Percentiles rank a stretch among this genome's conserved stretches.
phyloP scores from a whole-genome alignment of 2,113 vertebrate species.

The Heteronetta atricapilla region DNA sequence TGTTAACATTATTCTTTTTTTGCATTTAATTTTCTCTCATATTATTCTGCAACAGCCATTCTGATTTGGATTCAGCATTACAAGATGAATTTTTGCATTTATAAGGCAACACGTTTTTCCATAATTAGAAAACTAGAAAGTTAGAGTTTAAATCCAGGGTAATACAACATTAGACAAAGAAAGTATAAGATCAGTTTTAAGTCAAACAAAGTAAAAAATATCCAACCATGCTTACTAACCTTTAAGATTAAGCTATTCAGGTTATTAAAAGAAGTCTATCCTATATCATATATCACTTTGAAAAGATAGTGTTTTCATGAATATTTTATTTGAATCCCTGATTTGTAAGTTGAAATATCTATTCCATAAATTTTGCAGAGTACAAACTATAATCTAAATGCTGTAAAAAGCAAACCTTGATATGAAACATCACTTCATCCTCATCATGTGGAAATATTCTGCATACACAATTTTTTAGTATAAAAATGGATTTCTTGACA shows the following conservation, averaged over 20 bases:
- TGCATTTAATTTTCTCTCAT: background rate
- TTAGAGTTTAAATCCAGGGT: background rate
- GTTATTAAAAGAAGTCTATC: background rate
- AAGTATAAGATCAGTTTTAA: background rate
- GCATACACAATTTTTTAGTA: background rate
- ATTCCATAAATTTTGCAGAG: background rate
- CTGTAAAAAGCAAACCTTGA: background rate
- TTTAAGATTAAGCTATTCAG: background rate
- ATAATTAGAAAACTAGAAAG: background rate
- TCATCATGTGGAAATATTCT: constrained; percentile 44
- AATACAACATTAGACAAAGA: background rate
- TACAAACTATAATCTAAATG: background rate
- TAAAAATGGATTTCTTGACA: background rate
- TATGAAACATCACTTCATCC: background rate
- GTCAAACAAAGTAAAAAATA: background rate
- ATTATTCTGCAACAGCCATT: background rate
- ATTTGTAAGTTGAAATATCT: background rate
- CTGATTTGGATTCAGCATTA: background rate
- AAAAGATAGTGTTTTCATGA: background rate
- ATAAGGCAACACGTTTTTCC: background rate
- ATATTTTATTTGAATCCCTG: background rate
- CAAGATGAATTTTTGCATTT: background rate
- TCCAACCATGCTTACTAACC: background rate
- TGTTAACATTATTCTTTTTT: background rate
- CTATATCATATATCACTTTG: background rate